These are phyloP conservation scores for Limnodromus scolopaceus DNA, from an alignment of 2,797 vertebrate species.

Conservation along the genomic window DNA sequence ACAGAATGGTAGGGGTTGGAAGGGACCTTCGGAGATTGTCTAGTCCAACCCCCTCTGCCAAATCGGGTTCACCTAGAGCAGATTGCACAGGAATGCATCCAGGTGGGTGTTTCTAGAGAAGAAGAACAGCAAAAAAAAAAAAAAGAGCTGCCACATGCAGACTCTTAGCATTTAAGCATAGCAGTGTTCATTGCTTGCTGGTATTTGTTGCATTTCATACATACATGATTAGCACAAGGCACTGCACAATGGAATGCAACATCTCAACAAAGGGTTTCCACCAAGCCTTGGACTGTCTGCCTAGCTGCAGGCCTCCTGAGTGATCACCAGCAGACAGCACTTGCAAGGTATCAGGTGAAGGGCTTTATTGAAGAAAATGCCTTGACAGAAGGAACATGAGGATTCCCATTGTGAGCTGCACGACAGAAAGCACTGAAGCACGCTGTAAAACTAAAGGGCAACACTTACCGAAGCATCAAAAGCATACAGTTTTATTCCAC, in stretches of 20 bases:
- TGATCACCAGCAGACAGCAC: background rate
- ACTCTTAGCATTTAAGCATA: background rate
- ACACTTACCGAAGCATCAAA: background rate
- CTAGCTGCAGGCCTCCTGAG: background rate
- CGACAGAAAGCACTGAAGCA: background rate
- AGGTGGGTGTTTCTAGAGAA: background rate
- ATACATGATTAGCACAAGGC: background rate
- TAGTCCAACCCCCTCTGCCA: background rate
- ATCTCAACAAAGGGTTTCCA: background rate
- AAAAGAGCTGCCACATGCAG: rapidly evolving
- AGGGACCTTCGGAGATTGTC: background rate
- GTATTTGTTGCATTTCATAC: background rate
- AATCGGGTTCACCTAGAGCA: background rate
- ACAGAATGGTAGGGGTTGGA: background rate
- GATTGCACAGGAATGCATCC: background rate
- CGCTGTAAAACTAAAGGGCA: background rate
- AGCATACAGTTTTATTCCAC: background rate
- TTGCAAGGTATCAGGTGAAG: background rate
- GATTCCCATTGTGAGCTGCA: background rate
- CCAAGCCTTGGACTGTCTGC: background rate
- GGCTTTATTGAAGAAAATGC: background rate
- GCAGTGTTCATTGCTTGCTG: background rate
- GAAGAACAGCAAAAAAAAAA: background rate
- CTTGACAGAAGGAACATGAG: background rate
- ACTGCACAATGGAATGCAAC: background rate